Percentiles rank a stretch among this genome's conserved stretches.
Evolutionary conservation across 2,888 invertebrate genomes (phyloP).

Genomic region (Spodoptera littoralis): DNA sequence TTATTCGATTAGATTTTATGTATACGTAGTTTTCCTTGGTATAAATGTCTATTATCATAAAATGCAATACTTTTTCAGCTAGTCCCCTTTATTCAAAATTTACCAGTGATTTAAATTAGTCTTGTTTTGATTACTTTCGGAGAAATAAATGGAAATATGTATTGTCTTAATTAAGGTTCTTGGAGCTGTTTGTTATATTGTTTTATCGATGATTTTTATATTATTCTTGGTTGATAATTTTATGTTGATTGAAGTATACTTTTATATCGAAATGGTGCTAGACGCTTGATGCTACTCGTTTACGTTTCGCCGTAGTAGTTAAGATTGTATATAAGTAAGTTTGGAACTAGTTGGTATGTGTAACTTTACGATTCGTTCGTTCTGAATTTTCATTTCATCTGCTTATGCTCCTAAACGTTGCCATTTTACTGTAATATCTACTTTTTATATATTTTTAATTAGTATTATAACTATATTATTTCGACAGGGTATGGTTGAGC

Average conservation of each 20-base stretch:
- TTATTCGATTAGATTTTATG: slow-evolving; percentile 73
- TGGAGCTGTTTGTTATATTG: slow-evolving; percentile 73
- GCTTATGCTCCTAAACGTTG: slow-evolving; percentile 76
- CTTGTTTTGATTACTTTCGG: slow-evolving; percentile 63
- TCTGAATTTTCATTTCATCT: slow-evolving; percentile 60
- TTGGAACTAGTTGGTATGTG: slow-evolving; percentile 58
- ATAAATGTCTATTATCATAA: slow-evolving; percentile 74
- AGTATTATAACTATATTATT: slow-evolving; percentile 70
- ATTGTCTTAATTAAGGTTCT: slow-evolving; percentile 59
- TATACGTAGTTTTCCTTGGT: slow-evolving; percentile 75
- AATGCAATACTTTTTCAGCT: slow-evolving; percentile 82
- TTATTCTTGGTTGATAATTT: slow-evolving; percentile 84
- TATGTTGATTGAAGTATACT: slow-evolving; percentile 83
- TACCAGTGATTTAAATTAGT: slow-evolving; percentile 69
- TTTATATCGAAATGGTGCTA: slow-evolving; percentile 88
- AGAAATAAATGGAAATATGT: slow-evolving; percentile 43
- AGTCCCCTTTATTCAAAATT: slow-evolving; percentile 84
- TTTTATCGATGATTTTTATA: slow-evolving; percentile 74
- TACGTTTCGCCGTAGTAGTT: slow-evolving; percentile 76
- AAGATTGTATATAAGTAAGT: slow-evolving; percentile 75
- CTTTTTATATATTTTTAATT: slow-evolving; percentile 59
- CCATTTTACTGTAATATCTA: slow-evolving; percentile 69
- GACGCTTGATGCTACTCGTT: slow-evolving; percentile 81
- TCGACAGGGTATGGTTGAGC: slow-evolving; percentile 77
- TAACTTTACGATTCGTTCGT: slow-evolving; percentile 55